These are phyloP conservation scores for Serripes groenlandicus DNA, from an alignment of 2,888 invertebrate genomes.

Conservation along the genomic window DNA sequence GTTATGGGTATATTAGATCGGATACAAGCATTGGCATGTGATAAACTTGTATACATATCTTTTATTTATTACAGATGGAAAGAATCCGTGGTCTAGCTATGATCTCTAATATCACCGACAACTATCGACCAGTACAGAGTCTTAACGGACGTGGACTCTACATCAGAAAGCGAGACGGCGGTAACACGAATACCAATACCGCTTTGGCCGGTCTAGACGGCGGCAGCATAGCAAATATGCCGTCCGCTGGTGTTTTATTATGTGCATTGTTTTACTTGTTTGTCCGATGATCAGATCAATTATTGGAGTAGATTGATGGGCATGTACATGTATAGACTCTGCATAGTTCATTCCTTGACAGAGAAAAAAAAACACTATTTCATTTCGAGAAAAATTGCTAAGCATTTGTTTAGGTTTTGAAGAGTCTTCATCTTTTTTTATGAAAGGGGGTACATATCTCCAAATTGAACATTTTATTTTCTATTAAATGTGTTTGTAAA, in stretches of 20 bases:
- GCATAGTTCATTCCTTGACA: neutral
- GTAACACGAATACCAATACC: neutral
- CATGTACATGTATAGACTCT: neutral
- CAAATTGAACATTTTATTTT: too few species aligned
- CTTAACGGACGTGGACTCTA: constrained; percentile 58
- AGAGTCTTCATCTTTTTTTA: too few species aligned
- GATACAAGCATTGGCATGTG: too few species aligned
- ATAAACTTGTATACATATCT: neutral
- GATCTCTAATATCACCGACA: constrained; percentile 60
- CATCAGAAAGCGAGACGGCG: constrained; percentile 39
- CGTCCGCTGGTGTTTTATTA: constrained; percentile 1
- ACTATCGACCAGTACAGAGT: constrained; percentile 64
- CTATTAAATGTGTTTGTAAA: too few species aligned
- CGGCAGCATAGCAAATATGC: neutral
- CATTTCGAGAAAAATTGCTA: neutral
- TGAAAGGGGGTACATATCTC: too few species aligned
- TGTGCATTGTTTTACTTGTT: constrained; percentile 4
- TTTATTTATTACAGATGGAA: constrained; percentile 46
- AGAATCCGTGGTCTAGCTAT: constrained; percentile 37
- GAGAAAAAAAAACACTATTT: neutral
- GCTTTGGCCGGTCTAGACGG: neutral
- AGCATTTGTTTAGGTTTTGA: too few species aligned
- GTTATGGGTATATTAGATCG: too few species aligned
- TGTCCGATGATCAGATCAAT: neutral
- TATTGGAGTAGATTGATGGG: too few species aligned